Evolutionary conservation across 2,888 invertebrate species (phyloP).

Genomic region (Steinernema hermaphroditum): DNA sequence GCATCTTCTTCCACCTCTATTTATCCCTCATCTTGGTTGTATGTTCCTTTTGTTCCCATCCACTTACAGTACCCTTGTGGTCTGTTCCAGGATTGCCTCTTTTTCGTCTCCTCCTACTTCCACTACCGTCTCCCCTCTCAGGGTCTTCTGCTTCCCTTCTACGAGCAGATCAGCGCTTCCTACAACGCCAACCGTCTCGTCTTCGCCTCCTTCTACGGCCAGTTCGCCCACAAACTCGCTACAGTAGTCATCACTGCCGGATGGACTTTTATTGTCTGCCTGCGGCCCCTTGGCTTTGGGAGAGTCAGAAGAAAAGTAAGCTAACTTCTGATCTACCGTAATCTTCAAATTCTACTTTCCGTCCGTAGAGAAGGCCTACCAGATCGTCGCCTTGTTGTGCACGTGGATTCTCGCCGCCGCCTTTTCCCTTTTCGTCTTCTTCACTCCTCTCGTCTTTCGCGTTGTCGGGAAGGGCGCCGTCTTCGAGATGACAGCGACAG

Average conservation of each 20-base stretch:
- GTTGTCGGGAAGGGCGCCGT: background rate
- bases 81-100: background rate
- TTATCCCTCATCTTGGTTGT: background rate
- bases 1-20: background rate
- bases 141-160: background rate
- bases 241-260: background rate
- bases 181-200: background rate
- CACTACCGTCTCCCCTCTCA: background rate
- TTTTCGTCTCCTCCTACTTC: slow-evolving; percentile 5
- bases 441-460: background rate
- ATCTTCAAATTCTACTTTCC: background rate
- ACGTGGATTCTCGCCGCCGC: background rate
- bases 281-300: background rate
- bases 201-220: background rate
- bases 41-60: background rate
- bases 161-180: background rate
- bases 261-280: background rate
- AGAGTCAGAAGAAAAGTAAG: background rate
- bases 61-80: background rate
- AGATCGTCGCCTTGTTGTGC: background rate
- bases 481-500: background rate
- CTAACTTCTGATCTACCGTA: too few relatives aligned
- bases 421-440: background rate
- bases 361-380: background rate
- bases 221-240: background rate